Evolutionary conservation across 1,140 invertebrate species (phyloP).

Genomic region (Drosophila trapezifrons): DNA sequence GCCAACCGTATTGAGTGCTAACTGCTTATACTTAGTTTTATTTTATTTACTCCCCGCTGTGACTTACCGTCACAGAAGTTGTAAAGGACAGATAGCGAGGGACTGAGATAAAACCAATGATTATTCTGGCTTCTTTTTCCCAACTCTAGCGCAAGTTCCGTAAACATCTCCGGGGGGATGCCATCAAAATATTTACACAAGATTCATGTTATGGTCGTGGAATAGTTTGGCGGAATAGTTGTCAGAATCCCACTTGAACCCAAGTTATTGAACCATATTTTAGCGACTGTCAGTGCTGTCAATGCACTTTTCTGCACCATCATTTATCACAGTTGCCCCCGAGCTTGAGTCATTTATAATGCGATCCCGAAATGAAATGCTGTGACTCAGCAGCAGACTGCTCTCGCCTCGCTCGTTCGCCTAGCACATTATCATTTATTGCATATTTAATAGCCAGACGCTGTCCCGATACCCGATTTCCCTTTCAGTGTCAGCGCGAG

Average conservation of each 20-base stretch:
- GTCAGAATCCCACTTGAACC: conserved; percentile 3
- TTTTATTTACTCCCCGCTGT: conserved; percentile 22
- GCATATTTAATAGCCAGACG: conserved; percentile 35
- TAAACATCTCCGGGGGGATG: conserved; percentile 20
- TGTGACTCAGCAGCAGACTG: conserved; percentile 24
- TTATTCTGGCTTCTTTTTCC: conserved; percentile 11
- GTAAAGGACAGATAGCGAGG: conserved; percentile 23
- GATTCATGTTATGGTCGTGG: not conserved
- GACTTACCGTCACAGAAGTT: conserved; percentile 6
- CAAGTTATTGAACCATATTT: conserved; percentile 36
- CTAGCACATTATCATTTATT: conserved; percentile 32
- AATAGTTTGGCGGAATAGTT: conserved; percentile 15
- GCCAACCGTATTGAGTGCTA: conserved; percentile 21
- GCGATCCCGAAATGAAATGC: conserved; percentile 14
- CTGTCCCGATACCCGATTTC: conserved; percentile 14
- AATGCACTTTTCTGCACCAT: conserved; percentile 19
- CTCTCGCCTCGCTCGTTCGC: not conserved
- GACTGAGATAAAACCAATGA: conserved; percentile 26
- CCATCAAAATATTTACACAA: conserved; percentile 24
- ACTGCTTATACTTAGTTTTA: conserved; percentile 21
- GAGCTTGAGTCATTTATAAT: conserved; percentile 24
- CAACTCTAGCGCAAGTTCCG: no score
- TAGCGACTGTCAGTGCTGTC: conserved; percentile 18
- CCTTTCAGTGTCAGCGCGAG: conserved; percentile 10
- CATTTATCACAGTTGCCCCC: conserved; percentile 22